phyloP scores from a whole-genome alignment of 2,888 invertebrate species.

The Cancer borealis region DNA sequence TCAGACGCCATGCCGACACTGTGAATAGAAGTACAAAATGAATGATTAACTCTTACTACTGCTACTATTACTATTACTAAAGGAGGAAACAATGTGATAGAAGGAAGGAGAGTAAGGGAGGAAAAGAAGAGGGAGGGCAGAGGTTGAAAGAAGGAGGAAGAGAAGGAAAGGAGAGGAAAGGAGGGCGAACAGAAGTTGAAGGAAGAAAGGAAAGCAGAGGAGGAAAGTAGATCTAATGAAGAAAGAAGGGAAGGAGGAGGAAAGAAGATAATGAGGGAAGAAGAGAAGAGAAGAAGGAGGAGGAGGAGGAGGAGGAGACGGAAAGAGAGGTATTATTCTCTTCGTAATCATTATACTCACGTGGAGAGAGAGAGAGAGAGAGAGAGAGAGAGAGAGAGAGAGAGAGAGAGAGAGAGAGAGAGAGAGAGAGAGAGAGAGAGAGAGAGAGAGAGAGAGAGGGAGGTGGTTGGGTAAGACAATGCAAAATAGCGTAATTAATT shows the following conservation, averaged over 20 bases:
- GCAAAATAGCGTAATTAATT: background rate
- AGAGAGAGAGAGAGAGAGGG: conserved; percentile 54
- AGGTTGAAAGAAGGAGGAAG: background rate
- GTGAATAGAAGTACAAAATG: background rate
- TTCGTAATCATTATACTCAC: background rate
- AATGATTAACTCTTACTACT: background rate
- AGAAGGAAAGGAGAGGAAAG: background rate
- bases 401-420: conserved; percentile 58
- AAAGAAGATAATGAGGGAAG: background rate
- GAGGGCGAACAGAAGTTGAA: background rate
- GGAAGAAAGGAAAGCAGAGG: background rate
- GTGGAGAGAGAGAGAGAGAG: background rate
- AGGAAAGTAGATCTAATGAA: background rate
- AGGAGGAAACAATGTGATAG: no score
- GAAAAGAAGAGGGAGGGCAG: background rate
- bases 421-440: conserved; percentile 48
- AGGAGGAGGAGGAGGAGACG: background rate
- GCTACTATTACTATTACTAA: background rate
- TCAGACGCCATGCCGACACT: conserved; percentile 58
- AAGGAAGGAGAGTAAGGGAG: no score
- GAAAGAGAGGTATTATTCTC: background rate
- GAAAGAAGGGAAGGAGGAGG: background rate
- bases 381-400: conserved; percentile 58
- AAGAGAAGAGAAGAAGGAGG: background rate
- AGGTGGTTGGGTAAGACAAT: background rate